phyloP scores from a whole-genome alignment of 2,888 invertebrate genomes.

The Terebella lapidaria region DNA sequence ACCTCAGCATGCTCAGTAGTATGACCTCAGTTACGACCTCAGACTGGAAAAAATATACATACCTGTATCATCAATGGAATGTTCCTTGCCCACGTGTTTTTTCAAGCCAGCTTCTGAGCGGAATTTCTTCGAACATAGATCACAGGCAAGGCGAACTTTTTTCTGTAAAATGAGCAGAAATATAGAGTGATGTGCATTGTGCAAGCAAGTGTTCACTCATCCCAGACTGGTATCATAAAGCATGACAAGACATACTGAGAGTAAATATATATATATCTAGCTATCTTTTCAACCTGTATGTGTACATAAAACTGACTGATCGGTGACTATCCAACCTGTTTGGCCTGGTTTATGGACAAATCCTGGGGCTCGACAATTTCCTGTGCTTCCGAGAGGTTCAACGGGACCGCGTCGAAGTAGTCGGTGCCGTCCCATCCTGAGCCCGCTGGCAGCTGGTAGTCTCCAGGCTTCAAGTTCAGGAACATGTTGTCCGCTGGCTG shows the following conservation, averaged over 20 bases:
- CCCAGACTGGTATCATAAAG: no score
- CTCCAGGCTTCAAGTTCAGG: background rate
- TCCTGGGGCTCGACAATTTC: conserved; percentile 19
- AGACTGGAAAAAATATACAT: no score
- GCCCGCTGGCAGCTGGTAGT: background rate
- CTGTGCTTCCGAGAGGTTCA: conserved; percentile 9
- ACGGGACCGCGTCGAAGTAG: conserved; percentile 4
- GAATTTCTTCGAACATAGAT: conserved; percentile 11
- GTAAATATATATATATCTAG: no score
- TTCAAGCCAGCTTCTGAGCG: conserved; percentile 10
- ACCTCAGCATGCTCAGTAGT: no score
- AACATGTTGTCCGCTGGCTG: background rate
- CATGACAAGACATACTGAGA: no score
- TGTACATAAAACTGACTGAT: no score
- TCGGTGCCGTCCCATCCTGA: background rate
- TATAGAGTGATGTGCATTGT: no score
- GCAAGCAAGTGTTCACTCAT: no score
- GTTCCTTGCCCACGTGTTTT: conserved; percentile 16
- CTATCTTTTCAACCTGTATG: background rate
- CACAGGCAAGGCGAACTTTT: background rate
- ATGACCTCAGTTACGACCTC: no score
- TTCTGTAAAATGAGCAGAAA: conserved; percentile 6
- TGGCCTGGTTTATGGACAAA: conserved; percentile 7
- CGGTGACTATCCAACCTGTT: conserved; percentile 8
- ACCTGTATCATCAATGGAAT: background rate